These are phyloP conservation scores for Griposia aprilina DNA, from an alignment of 2,888 invertebrate genomes.

Conservation along the genomic window DNA sequence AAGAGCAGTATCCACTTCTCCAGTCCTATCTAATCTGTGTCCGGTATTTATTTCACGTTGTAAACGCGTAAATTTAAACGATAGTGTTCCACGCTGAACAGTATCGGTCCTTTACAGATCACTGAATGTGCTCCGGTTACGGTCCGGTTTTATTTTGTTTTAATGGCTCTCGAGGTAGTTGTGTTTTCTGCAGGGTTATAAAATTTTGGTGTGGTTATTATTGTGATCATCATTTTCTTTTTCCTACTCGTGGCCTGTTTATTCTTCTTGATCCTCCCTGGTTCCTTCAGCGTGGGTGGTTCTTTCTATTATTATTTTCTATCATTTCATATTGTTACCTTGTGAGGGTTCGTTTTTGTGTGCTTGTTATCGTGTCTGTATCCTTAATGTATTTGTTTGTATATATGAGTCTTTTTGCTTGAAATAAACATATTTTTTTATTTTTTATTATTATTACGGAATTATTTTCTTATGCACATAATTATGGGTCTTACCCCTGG, in stretches of 20 bases:
- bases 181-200: constrained; percentile 2
- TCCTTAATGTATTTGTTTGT: too few species aligned
- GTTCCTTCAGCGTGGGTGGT: background rate
- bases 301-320: too few species aligned
- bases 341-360: too few species aligned
- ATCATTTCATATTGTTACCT: too few species aligned
- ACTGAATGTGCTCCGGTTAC: constrained; percentile 54
- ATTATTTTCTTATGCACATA: background rate
- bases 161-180: constrained; percentile 25
- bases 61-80: constrained; percentile 54
- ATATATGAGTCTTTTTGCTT: too few species aligned
- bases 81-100: constrained; percentile 56
- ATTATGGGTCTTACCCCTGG: background rate
- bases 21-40: constrained; percentile 45
- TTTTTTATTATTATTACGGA: background rate
- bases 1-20: constrained; percentile 22
- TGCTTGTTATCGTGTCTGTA: too few species aligned
- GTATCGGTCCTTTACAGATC: constrained; percentile 68
- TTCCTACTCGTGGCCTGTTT: background rate
- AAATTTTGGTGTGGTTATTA: background rate
- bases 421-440: too few species aligned
- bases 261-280: background rate
- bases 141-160: constrained; percentile 57
- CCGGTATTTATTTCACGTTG: constrained; percentile 48
- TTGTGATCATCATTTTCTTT: background rate